Evolutionary conservation across 2,888 invertebrate species (phyloP), one percentile per base, ranked within the genome.

Genomic region (Cacoxenus indagator): DNA sequence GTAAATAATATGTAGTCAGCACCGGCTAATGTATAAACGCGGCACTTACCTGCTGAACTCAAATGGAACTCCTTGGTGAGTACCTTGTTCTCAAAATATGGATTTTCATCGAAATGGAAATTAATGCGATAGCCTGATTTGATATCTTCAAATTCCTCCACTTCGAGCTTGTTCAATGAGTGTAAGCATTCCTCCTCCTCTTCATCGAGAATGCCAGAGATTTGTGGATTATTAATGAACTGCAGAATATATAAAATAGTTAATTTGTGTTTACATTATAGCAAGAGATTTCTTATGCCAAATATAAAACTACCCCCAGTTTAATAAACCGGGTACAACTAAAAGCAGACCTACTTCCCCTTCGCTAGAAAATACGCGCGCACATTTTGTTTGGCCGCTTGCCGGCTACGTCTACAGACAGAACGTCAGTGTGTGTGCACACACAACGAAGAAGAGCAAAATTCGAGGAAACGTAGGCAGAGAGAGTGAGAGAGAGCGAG

Each of bases 111-210:
- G 83, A 95, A 96, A 79, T 91, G 90, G 85, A 94, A 93, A 85
- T 92, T 92, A 81, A 95, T 92, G 83, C 91, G 91, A 88, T 94
- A 96, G 3, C 96, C 96, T 26, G 93, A 93, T 87, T 94, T 94
- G 72, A 95, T 95, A 84, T 96, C 95, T 81, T 95, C 95, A 84
- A 94, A 94, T 85, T 95, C 95, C 85, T 95, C 94, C 14, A 96
- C 94, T 88, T 95, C 94, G 71, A 94, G 84, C 86, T 93, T 93
- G 57, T 90, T 91, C 76, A 94, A 88, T 78, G 92, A 91, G 81
- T 93, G 92, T 64, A 95, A 88, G 75, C 93, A 92, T 86, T 95
- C 94, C 86, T 96, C 95, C 84, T 96, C 95, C 72, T 94, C 93
- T 82, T 95, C 95, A 83, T 93, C 93, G 72, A 96, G 88, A 78